A percentile compares a stretch with the other conserved stretches of the same genome.
These are phyloP conservation scores for Drosophila tsacasi DNA, from an alignment of 1,140 invertebrate genomes.

Conservation along the genomic window DNA sequence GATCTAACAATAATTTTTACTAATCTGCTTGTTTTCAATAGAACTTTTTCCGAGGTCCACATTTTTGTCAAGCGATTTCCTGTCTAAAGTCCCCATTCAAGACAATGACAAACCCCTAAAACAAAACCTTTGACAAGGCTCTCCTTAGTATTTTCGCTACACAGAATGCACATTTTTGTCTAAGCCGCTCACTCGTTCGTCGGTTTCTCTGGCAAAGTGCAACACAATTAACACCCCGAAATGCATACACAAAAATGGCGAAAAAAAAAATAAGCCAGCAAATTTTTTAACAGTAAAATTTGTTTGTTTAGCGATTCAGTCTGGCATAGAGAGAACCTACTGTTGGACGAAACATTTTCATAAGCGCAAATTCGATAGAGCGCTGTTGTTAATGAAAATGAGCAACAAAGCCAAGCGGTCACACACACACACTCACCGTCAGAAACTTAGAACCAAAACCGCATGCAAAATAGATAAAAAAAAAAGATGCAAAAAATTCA, in stretches of 20 bases:
- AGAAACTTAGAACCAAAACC: conserved; percentile 45
- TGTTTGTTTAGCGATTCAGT: conserved; percentile 67
- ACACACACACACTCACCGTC: conserved; percentile 23
- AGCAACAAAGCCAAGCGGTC: conserved; percentile 77
- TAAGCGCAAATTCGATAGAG: conserved; percentile 43
- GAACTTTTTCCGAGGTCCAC: neutral
- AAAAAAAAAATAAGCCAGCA: conserved; percentile 10
- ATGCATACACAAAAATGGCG: conserved; percentile 56
- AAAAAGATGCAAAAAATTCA: conserved; percentile 9
- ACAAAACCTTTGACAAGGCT: conserved; percentile 45
- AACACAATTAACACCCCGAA: conserved; percentile 83
- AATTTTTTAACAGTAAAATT: conserved; percentile 77
- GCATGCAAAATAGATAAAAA: conserved; percentile 69
- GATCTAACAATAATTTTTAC: too few relatives aligned
- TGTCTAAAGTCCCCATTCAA: neutral
- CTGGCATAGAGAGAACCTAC: conserved; percentile 58
- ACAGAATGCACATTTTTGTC: conserved; percentile 47
- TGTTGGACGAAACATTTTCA: conserved; percentile 67
- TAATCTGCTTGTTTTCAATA: too few relatives aligned
- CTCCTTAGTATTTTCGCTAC: conserved; percentile 58
- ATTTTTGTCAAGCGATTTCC: neutral
- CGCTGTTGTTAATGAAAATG: conserved; percentile 79
- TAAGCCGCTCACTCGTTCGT: conserved; percentile 23
- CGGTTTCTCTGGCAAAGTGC: conserved; percentile 70
- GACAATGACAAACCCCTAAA: neutral